Conservation (phyloP, 2,113 vertebrate species). For the Tenebrosternarchus preto region DNA sequence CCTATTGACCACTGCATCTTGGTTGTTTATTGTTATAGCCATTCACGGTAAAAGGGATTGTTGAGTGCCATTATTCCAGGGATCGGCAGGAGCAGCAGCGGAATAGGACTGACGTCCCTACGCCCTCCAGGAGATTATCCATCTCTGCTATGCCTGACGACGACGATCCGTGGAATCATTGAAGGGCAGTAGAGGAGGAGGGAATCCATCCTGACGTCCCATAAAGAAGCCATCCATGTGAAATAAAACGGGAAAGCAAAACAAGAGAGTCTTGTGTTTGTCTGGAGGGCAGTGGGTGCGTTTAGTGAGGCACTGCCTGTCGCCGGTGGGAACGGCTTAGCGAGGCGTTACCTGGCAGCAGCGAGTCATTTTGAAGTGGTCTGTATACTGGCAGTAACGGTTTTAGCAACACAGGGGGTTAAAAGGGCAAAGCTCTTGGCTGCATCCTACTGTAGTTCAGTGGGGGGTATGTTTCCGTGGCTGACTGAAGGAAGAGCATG, state of each 20-base stretch:
- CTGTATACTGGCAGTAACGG: no score
- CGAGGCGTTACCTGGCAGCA: neutral
- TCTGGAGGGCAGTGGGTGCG: neutral
- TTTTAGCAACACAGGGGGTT: neutral
- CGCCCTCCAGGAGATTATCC: neutral
- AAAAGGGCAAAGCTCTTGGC: neutral
- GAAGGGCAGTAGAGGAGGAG: neutral
- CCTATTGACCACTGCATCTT: slow-evolving; percentile 23
- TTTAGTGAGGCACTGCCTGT: slow-evolving; percentile 20
- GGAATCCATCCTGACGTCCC: neutral
- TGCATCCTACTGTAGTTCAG: no score
- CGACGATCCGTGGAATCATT: neutral
- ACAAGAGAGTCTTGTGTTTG: neutral
- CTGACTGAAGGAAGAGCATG: neutral
- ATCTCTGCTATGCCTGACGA: neutral
- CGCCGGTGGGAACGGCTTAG: neutral
- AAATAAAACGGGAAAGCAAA: neutral
- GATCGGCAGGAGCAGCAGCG: neutral
- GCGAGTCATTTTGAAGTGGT: neutral
- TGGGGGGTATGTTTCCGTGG: no score
- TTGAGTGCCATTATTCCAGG: slow-evolving; percentile 13
- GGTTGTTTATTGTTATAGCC: no score
- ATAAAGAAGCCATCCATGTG: neutral
- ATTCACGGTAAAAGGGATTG: slow-evolving; percentile 22
- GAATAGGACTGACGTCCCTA: slow-evolving; percentile 28